phyloP scores from a whole-genome alignment of 2,888 invertebrate species.

The Chaitophorus viminalis region DNA sequence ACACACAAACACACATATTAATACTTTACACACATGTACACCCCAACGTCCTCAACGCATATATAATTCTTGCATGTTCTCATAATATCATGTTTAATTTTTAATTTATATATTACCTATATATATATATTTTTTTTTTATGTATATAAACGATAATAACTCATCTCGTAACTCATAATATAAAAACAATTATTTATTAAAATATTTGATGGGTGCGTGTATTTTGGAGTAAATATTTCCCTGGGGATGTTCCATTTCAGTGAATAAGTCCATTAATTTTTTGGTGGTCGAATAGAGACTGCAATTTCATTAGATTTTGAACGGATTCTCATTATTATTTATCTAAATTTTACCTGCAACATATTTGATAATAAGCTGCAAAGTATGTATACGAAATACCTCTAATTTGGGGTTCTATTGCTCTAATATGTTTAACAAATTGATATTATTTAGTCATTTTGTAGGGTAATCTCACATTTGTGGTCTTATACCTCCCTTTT shows the following conservation, averaged over 20 bases:
- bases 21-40: no score
- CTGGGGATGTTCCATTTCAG: slow-evolving; percentile 38
- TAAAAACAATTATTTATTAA: slow-evolving; percentile 29
- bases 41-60: no score
- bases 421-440: no score
- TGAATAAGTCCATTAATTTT: slow-evolving; percentile 47
- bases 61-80: background rate
- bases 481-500: no score
- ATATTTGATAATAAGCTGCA: no score
- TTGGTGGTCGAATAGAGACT: slow-evolving; percentile 7
- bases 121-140: background rate
- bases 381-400: no score
- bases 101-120: background rate
- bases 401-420: no score
- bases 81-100: slow-evolving; percentile 4
- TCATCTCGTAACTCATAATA: no score
- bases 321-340: slow-evolving; percentile 19
- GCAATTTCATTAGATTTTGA: slow-evolving; percentile 18
- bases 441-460: no score
- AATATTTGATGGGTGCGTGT: background rate
- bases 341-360: slow-evolving; percentile 5
- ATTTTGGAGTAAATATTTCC: slow-evolving; percentile 35
- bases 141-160: no score
- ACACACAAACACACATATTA: background rate
- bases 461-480: no score